Percentiles rank a stretch among this genome's conserved stretches.
Conservation (phyloP, 2,888 invertebrate genomes). For the Platycheirus rosarum region DNA sequence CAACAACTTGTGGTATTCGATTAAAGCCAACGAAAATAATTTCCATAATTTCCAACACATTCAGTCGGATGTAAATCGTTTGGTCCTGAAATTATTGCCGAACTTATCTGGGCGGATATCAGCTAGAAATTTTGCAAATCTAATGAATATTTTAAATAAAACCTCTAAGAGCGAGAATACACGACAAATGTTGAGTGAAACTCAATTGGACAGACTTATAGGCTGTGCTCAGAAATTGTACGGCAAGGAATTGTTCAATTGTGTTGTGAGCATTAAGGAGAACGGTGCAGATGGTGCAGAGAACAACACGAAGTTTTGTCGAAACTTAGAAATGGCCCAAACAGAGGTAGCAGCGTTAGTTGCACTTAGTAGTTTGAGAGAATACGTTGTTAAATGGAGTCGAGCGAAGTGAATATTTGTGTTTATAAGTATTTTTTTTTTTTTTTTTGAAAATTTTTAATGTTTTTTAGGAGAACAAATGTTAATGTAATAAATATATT, state of each 20-base stretch:
- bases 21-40: conserved; percentile 77
- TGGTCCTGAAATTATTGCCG: conserved; percentile 78
- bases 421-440: too few species aligned
- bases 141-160: conserved; percentile 80
- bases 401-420: conserved; percentile 5
- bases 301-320: conserved; percentile 76
- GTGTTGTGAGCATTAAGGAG: conserved; percentile 77
- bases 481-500: conserved; percentile 18
- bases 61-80: conserved; percentile 77
- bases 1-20: conserved; percentile 81
- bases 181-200: conserved; percentile 75
- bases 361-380: conserved; percentile 71
- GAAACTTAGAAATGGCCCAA: conserved; percentile 64
- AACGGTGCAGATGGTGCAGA: conserved; percentile 78
- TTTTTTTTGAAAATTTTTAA: neutral
- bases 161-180: conserved; percentile 75
- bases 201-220: conserved; percentile 78
- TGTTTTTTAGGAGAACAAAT: neutral
- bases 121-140: conserved; percentile 76
- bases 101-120: conserved; percentile 80
- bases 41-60: conserved; percentile 78
- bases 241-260: conserved; percentile 75
- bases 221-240: conserved; percentile 79
- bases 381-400: conserved; percentile 75
- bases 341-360: conserved; percentile 56